Percentiles rank a stretch among this genome's conserved stretches.
These are phyloP conservation scores for Atlantisia rogersi DNA, from an alignment of 2,113 vertebrate genomes.

Conservation along the genomic window DNA sequence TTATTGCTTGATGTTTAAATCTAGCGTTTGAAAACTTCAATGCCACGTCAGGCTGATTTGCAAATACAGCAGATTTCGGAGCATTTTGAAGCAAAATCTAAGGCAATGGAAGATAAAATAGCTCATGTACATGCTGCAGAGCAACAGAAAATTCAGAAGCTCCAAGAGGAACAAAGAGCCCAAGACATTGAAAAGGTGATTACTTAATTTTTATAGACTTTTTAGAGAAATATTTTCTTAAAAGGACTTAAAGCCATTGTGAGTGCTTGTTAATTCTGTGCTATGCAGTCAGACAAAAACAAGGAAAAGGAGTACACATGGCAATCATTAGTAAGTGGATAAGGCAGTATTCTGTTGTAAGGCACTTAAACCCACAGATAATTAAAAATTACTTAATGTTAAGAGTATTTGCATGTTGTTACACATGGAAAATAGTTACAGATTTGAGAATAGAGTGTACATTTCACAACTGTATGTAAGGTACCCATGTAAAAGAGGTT, in stretches of 20 bases:
- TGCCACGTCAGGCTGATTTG: slow-evolving; percentile 76
- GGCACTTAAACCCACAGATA: neutral
- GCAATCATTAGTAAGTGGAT: neutral
- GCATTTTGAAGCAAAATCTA: slow-evolving; percentile 75
- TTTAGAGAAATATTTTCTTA: neutral
- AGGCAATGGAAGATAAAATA: slow-evolving; percentile 60
- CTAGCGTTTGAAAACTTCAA: slow-evolving; percentile 78
- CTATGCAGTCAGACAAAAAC: neutral
- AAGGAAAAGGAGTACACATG: neutral
- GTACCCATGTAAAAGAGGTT: neutral
- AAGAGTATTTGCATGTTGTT: neutral
- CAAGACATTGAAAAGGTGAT: slow-evolving; percentile 78
- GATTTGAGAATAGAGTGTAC: neutral
- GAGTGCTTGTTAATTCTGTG: neutral
- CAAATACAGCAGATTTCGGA: slow-evolving; percentile 80
- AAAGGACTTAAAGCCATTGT: neutral
- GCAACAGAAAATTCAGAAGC: slow-evolving; percentile 68
- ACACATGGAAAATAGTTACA: neutral
- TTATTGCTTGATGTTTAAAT: slow-evolving; percentile 27
- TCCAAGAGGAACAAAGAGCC: slow-evolving; percentile 73
- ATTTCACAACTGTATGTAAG: neutral
- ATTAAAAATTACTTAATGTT: neutral
- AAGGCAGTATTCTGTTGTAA: neutral
- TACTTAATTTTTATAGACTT: neutral
- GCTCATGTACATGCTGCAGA: slow-evolving; percentile 43